Evolutionary conservation across 2,888 invertebrate species (phyloP).

Genomic region (Aphrophora alni): DNA sequence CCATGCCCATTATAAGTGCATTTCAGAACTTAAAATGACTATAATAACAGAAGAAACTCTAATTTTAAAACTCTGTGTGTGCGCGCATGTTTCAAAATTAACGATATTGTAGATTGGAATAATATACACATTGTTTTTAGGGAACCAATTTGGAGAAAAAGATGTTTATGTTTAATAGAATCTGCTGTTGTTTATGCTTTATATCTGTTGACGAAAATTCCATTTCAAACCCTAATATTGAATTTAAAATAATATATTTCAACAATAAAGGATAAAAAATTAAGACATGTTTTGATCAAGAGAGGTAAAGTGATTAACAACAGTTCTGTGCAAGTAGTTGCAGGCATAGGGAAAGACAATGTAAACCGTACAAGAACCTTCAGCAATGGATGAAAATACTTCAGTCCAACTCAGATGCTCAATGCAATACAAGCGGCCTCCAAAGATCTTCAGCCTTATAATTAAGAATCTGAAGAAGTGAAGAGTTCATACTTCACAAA

Average conservation of each 20-base stretch:
- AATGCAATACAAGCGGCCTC: not conserved
- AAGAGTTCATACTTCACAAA: not conserved
- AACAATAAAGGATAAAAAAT: not conserved
- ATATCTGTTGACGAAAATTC: not conserved
- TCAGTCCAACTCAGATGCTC: not conserved
- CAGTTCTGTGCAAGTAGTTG: not conserved
- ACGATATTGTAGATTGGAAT: not conserved
- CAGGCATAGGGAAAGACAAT: not conserved
- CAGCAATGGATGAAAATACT: not conserved
- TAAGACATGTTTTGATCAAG: not conserved
- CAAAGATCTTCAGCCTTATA: too few relatives aligned
- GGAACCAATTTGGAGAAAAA: not conserved
- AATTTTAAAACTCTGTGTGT: too few relatives aligned
- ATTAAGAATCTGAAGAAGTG: not conserved
- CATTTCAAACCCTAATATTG: not conserved
- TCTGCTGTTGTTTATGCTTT: too few relatives aligned
- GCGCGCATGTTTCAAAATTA: too few relatives aligned
- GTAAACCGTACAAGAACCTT: not conserved
- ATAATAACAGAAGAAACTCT: too few relatives aligned
- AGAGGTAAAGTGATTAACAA: not conserved
- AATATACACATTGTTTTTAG: not conserved
- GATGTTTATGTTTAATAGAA: not conserved
- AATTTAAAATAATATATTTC: not conserved
- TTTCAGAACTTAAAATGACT: too few relatives aligned
- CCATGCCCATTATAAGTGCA: too few relatives aligned